Evolutionary conservation across 2,888 invertebrate genomes (phyloP), one percentile per base, ranked within the genome.

Genomic region (Microplitis deprimator): DNA sequence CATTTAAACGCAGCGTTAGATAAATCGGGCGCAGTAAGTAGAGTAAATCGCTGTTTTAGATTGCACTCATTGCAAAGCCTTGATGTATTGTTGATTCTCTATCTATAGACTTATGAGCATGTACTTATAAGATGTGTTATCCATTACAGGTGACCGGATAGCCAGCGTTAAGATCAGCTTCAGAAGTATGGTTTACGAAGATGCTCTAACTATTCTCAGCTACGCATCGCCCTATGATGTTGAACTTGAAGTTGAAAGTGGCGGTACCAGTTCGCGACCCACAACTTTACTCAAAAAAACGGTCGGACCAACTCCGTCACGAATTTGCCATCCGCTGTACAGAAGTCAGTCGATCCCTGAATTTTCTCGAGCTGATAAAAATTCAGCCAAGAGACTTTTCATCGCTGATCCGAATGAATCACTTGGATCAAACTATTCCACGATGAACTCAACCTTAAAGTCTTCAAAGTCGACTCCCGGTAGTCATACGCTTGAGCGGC

Each of bases 141-240:
- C 17, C 60, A 8, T 88, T 85, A 59, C 92, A 96, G 97, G 97
- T 80, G 97, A 97, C 90, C 93, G 96, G 82, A 96, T 98, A 82
- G 93, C 95, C 83, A 95, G 95, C 83, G 94, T 97, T 79, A 96
- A 95, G 73, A 96, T 97, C 73, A 95, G 95, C 86, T 96, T 97
- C 89, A 93, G 95, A 75, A 96, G 96, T 80, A 96, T 97, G 91
- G 97, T 97, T 0, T 94, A 95, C 86, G 97, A 97, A 87, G 97
- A 98, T 86, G 97, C 97, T 0, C 91, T 97, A 73, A 95, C 96
- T 1, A 96, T 98, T 80, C 91, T 98, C 64, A 96, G 96, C 80
- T 96, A 97, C 81, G 97, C 97, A 6, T 97, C 97, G 61, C 97
- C 97, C 0, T 97, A 97, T 87, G 96, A 96, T 78, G 95, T 96